Evolutionary conservation across 2,113 vertebrate species (phyloP).

Genomic region (Zingel zingel): DNA sequence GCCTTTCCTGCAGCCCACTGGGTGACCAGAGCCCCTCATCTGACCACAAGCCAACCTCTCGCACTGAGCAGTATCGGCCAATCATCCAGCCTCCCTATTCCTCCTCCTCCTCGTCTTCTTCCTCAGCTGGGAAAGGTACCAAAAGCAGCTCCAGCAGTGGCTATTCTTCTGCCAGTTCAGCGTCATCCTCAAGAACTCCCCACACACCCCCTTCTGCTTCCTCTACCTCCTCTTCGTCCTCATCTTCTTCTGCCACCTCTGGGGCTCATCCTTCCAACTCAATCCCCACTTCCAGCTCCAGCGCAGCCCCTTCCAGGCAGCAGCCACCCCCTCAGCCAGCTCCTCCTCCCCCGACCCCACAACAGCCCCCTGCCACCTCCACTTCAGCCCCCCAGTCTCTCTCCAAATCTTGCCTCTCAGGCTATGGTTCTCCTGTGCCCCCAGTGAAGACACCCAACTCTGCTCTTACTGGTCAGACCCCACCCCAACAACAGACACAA

Average conservation of each 20-base stretch:
- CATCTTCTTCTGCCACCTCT: constrained; percentile 84
- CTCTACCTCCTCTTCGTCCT: constrained; percentile 85
- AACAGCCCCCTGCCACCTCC: constrained; percentile 74
- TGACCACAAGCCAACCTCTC: constrained; percentile 80
- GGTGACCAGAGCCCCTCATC: constrained; percentile 91
- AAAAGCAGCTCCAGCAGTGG: constrained; percentile 88
- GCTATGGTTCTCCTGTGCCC: constrained; percentile 86
- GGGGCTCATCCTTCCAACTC: constrained; percentile 84
- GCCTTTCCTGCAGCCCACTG: constrained; percentile 92
- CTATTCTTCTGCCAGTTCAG: constrained; percentile 86
- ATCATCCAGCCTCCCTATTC: constrained; percentile 92
- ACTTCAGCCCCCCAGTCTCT: constrained; percentile 75
- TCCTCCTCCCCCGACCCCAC: constrained; percentile 78
- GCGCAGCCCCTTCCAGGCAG: constrained; percentile 82
- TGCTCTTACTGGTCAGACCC: constrained; percentile 88
- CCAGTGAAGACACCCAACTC: constrained; percentile 89
- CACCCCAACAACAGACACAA: constrained; percentile 86
- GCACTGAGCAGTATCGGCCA: constrained; percentile 90
- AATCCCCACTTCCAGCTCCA: constrained; percentile 81
- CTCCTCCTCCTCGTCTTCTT: constrained; percentile 81
- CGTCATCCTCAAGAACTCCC: constrained; percentile 85
- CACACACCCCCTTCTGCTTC: constrained; percentile 87
- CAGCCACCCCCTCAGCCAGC: constrained; percentile 81
- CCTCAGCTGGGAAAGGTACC: constrained; percentile 82
- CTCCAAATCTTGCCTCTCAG: constrained; percentile 85